Percentiles rank a stretch among this genome's conserved stretches.
Conservation (phyloP, 2,888 invertebrate genomes). For the Dermolepida albohirtum region DNA sequence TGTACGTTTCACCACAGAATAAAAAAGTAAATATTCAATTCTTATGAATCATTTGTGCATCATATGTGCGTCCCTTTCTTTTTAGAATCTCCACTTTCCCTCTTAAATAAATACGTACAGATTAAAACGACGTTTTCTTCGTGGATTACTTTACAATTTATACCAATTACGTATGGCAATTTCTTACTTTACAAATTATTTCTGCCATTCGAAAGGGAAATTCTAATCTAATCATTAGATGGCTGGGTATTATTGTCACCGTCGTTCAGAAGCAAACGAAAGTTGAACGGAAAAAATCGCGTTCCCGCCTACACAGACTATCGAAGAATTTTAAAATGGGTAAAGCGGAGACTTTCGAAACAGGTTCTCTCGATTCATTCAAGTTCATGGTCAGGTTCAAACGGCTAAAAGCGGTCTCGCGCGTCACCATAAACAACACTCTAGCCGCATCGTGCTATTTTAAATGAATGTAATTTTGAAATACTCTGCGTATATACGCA, state of each 20-base stretch:
- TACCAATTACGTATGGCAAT: neutral
- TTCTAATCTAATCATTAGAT: neutral
- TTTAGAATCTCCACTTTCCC: too few relatives aligned
- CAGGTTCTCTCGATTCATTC: constrained; percentile 51
- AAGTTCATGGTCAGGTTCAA: constrained; percentile 51
- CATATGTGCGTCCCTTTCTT: too few relatives aligned
- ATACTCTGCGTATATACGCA: neutral
- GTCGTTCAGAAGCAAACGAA: constrained; percentile 20
- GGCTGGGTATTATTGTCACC: neutral
- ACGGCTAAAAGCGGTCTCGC: constrained; percentile 27
- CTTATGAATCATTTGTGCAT: too few relatives aligned
- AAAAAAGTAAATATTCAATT: too few relatives aligned
- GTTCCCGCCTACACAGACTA: constrained; percentile 38
- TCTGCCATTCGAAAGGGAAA: constrained; percentile 11
- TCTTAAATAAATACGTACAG: too few relatives aligned
- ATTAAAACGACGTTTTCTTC: too few relatives aligned
- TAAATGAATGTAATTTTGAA: constrained; percentile 16
- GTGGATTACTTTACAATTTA: too few relatives aligned
- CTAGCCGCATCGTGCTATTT: constrained; percentile 10
- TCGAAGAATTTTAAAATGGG: constrained; percentile 44
- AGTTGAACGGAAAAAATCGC: constrained; percentile 40
- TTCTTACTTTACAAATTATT: constrained; percentile 1
- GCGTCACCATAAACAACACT: constrained; percentile 31
- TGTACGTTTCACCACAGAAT: too few relatives aligned
- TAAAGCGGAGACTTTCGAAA: constrained; percentile 51